Evolutionary conservation across 2,888 invertebrate genomes (phyloP).

Genomic region (Chirona hameri): DNA sequence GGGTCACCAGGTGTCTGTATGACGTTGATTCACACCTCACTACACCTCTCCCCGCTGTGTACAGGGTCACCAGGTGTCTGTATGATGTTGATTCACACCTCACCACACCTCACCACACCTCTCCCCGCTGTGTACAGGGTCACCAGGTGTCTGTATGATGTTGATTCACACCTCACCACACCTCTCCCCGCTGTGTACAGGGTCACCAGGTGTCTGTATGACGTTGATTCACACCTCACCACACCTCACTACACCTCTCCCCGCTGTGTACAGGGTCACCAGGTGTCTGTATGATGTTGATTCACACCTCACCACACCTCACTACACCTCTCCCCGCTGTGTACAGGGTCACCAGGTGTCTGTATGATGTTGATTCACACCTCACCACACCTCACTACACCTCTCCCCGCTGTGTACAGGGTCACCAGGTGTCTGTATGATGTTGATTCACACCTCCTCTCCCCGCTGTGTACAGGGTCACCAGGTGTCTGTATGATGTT

Average conservation of each 20-base stretch:
- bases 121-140: neutral
- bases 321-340: too few species aligned
- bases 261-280: constrained; percentile 24
- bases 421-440: constrained; percentile 38
- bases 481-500: constrained; percentile 37
- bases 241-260: too few species aligned
- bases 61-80: constrained; percentile 35
- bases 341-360: constrained; percentile 34
- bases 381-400: neutral
- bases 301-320: neutral
- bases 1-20: constrained; percentile 36
- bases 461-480: constrained; percentile 10
- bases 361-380: constrained; percentile 34
- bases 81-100: constrained; percentile 36
- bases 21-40: constrained; percentile 30
- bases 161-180: neutral
- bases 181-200: neutral
- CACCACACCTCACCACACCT: neutral
- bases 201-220: constrained; percentile 37
- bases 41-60: too few species aligned
- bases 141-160: constrained; percentile 38
- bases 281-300: constrained; percentile 37
- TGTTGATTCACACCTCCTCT: neutral
- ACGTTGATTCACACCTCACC: constrained; percentile 22
- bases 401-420: neutral